Evolutionary conservation across 2,113 vertebrate genomes (phyloP).

Genomic region (Bujurquina vittata): DNA sequence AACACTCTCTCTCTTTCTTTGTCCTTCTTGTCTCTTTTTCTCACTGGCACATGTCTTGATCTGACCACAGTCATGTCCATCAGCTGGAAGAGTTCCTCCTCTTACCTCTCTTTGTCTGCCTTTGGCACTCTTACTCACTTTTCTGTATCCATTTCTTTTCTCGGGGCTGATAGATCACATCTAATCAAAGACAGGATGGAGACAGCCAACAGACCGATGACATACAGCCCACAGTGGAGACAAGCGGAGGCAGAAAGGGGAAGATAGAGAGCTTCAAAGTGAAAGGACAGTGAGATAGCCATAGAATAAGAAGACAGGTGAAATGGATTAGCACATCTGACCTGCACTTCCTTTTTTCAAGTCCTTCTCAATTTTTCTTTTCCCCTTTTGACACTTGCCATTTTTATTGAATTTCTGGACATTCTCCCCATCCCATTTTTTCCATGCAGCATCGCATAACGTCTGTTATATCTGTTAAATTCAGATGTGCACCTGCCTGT

Average conservation of each 20-base stretch:
- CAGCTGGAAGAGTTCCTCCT: conserved; percentile 1
- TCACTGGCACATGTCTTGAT: conserved; percentile 7
- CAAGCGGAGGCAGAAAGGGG: not conserved
- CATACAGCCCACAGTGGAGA: conserved; percentile 39
- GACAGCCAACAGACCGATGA: conserved; percentile 39
- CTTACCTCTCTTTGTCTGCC: not conserved
- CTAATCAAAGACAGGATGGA: conserved; percentile 53
- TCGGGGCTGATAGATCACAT: conserved; percentile 44
- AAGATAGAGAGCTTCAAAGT: conserved; percentile 37
- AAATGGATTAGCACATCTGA: conserved; percentile 32
- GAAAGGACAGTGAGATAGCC: conserved; percentile 19
- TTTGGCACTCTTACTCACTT: conserved; percentile 25
- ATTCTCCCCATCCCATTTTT: not conserved
- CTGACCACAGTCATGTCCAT: conserved; percentile 30
- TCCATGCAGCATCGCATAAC: not conserved
- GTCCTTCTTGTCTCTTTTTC: not conserved
- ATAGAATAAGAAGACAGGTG: conserved; percentile 34
- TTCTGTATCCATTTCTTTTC: conserved; percentile 34
- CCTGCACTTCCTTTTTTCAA: not conserved
- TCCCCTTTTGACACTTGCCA: not conserved
- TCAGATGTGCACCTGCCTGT: conserved; percentile 1
- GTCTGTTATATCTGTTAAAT: conserved; percentile 15
- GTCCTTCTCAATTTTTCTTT: not conserved
- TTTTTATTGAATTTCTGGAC: not conserved
- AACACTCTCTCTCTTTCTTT: not conserved